Conservation (phyloP, 2,888 invertebrate species). For the Drosophila macrospina region DNA sequence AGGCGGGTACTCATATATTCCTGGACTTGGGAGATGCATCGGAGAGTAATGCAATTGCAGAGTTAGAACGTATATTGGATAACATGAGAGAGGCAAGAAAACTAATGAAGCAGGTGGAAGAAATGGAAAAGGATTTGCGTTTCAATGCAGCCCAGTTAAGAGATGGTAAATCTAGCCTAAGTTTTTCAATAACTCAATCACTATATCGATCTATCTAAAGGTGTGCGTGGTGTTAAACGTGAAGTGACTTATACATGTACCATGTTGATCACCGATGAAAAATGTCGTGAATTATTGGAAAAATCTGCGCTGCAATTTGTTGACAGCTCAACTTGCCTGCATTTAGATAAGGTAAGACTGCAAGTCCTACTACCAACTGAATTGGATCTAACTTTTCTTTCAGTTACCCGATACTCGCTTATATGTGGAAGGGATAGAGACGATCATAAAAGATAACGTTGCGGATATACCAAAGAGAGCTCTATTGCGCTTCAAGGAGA, state of each 20-base stretch:
- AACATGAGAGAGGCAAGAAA: constrained; percentile 86
- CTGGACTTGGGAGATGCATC: constrained; percentile 90
- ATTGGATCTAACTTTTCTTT: neutral
- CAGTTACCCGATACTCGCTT: constrained; percentile 41
- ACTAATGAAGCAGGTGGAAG: constrained; percentile 87
- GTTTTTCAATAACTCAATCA: too few relatives aligned
- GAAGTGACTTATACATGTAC: constrained; percentile 87
- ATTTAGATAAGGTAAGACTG: constrained; percentile 44
- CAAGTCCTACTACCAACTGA: neutral
- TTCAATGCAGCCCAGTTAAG: constrained; percentile 90
- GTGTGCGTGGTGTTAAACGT: constrained; percentile 88
- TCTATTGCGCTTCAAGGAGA: constrained; percentile 3
- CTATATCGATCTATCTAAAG: constrained; percentile 80
- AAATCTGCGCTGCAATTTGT: constrained; percentile 89
- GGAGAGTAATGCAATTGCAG: constrained; percentile 91
- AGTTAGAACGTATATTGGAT: constrained; percentile 90
- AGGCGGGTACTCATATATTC: constrained; percentile 88
- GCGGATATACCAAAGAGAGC: constrained; percentile 26
- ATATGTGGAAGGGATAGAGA: constrained; percentile 20
- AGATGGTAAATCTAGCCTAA: constrained; percentile 86
- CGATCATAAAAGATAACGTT: constrained; percentile 3
- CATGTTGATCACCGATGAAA: neutral
- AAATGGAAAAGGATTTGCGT: constrained; percentile 88
- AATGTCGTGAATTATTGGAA: constrained; percentile 26
- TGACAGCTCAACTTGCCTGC: constrained; percentile 84